Percentiles rank a stretch among this genome's conserved stretches.
Conservation (phyloP, 2,888 invertebrate species). For the Drosophila flavopinicola region DNA sequence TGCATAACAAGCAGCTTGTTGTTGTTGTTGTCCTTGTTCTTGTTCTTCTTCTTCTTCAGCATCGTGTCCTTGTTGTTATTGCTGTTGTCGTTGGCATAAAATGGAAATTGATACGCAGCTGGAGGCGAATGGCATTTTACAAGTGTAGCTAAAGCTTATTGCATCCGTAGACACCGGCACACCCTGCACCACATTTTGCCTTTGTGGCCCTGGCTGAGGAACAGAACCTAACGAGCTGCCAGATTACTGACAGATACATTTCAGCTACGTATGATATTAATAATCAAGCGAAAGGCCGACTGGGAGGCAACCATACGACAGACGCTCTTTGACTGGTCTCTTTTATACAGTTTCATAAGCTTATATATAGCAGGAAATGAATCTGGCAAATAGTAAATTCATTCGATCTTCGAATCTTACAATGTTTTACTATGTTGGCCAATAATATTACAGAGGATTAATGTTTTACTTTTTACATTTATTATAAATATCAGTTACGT, state of each 20-base stretch:
- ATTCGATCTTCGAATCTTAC: too few species aligned
- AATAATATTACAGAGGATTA: too few species aligned
- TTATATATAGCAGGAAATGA: too few species aligned
- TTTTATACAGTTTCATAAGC: too few species aligned
- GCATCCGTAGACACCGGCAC: constrained; percentile 13
- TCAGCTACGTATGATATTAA: constrained; percentile 11
- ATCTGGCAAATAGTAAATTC: too few species aligned
- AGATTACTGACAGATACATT: constrained; percentile 20
- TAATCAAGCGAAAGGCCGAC: constrained; percentile 1
- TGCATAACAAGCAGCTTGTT: constrained; percentile 68
- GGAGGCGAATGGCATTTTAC: constrained; percentile 31
- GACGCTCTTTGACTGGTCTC: constrained; percentile 12
- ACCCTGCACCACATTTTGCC: background rate
- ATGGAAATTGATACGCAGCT: constrained; percentile 55
- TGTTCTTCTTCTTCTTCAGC: constrained; percentile 17
- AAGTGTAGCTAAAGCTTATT: constrained; percentile 38
- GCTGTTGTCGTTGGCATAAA: constrained; percentile 37
- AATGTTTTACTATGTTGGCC: too few species aligned
- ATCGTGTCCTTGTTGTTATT: constrained; percentile 5
- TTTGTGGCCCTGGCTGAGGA: constrained; percentile 1
- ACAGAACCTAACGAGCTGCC: constrained; percentile 27
- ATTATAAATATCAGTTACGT: too few species aligned
- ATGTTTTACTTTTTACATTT: too few species aligned
- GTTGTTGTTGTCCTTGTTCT: constrained; percentile 7
- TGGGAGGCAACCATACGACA: constrained; percentile 12